phyloP scores from a whole-genome alignment of 2,888 invertebrate species.

The Trilocha varians region DNA sequence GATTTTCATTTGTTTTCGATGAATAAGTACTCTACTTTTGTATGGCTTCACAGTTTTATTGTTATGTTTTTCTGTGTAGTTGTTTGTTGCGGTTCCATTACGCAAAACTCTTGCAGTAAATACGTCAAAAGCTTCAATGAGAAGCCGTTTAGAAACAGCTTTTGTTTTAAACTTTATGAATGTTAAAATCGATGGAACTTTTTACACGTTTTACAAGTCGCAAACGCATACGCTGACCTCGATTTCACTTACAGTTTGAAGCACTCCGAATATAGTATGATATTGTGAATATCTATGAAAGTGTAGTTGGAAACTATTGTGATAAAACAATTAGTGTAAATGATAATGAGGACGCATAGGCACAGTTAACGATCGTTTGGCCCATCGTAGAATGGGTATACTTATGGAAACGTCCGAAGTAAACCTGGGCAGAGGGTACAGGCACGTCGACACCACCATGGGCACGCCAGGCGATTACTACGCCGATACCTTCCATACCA shows the following conservation, averaged over 20 bases:
- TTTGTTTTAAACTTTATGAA: background rate
- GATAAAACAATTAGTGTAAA: conserved; percentile 27
- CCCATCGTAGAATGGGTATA: conserved; percentile 67
- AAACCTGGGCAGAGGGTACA: conserved; percentile 54
- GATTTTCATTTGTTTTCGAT: background rate
- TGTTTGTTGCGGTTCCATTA: background rate
- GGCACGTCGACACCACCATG: conserved; percentile 51
- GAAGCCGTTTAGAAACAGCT: background rate
- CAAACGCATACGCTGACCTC: background rate
- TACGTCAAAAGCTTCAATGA: background rate
- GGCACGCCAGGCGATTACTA: conserved; percentile 48
- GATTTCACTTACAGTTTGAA: background rate
- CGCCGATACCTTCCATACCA: conserved; percentile 49
- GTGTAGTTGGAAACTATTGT: conserved; percentile 19
- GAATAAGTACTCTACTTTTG: background rate
- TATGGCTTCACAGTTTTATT: background rate
- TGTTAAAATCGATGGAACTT: background rate
- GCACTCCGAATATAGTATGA: background rate
- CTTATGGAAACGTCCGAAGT: conserved; percentile 64
- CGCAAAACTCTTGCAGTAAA: background rate
- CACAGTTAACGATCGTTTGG: conserved; percentile 33
- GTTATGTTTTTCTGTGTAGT: background rate
- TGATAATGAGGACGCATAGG: conserved; percentile 33
- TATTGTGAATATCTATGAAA: background rate
- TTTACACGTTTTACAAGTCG: background rate